These are phyloP conservation scores for Gnathonemus echidnorhynchus DNA, from an alignment of 2,113 vertebrate genomes.

Conservation along the genomic window DNA sequence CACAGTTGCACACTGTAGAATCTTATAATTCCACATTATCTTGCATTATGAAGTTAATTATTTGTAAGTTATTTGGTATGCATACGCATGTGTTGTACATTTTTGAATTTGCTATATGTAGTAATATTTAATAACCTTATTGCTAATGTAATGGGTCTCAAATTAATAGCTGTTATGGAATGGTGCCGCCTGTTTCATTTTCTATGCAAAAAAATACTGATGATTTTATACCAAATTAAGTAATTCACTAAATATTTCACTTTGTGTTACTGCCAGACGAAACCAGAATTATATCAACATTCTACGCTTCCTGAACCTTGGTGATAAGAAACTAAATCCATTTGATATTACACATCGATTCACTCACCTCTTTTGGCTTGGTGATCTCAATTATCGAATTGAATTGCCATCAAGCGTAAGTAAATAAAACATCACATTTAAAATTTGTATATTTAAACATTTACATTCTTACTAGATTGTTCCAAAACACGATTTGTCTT, in stretches of 20 bases:
- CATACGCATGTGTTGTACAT: not conserved
- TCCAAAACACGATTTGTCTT: not conserved
- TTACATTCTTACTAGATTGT: not conserved
- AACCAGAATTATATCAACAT: constrained; percentile 93
- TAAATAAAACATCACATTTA: not conserved
- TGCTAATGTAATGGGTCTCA: not conserved
- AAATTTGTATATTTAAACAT: not conserved
- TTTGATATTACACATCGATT: constrained; percentile 93
- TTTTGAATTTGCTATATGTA: not conserved
- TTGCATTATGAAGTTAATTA: not conserved
- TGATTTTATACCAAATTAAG: not conserved
- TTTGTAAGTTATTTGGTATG: not conserved
- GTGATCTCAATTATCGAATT: constrained; percentile 89
- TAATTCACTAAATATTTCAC: constrained; percentile 10
- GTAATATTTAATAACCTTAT: not conserved
- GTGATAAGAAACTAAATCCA: constrained; percentile 86
- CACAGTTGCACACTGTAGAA: not conserved
- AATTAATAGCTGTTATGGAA: not conserved
- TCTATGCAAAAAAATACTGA: not conserved
- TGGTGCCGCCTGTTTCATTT: not conserved
- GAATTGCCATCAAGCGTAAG: constrained; percentile 75
- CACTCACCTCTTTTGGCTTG: constrained; percentile 95
- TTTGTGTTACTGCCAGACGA: constrained; percentile 64
- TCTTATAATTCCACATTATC: not conserved
- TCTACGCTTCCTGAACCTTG: constrained; percentile 84